These are phyloP conservation scores for Hermaeophaga mercurialis DNA, from an alignment of 2,888 invertebrate species.

Conservation along the genomic window DNA sequence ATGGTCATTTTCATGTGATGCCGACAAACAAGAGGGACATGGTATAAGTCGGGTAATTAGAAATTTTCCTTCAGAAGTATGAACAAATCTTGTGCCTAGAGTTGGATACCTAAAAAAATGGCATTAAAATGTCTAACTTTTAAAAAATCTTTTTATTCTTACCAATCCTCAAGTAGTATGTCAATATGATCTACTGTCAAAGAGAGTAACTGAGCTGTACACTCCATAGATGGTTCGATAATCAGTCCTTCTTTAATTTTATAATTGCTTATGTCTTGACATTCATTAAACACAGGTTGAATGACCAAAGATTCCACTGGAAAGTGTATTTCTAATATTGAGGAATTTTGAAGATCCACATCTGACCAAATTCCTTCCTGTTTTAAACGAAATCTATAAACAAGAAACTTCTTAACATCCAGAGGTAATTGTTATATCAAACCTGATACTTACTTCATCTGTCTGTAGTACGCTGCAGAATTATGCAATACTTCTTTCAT, in stretches of 20 bases:
- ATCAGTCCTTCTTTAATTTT: slow-evolving; percentile 60
- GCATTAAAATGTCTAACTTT: background rate
- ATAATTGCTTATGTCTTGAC: slow-evolving; percentile 41
- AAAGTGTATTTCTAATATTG: slow-evolving; percentile 84
- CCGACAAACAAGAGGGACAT: slow-evolving; percentile 81
- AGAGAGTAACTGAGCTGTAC: slow-evolving; percentile 81
- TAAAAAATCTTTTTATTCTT: too few relatives aligned
- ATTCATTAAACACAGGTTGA: slow-evolving; percentile 57
- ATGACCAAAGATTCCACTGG: slow-evolving; percentile 71
- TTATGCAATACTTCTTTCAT: slow-evolving; percentile 76
- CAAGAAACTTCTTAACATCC: background rate
- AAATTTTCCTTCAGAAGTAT: slow-evolving; percentile 95
- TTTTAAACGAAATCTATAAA: slow-evolving; percentile 65
- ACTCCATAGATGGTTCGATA: slow-evolving; percentile 79
- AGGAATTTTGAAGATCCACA: slow-evolving; percentile 77
- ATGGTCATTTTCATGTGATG: slow-evolving; percentile 31
- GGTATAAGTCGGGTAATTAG: slow-evolving; percentile 92
- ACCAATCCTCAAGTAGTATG: slow-evolving; percentile 96
- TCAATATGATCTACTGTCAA: slow-evolving; percentile 95
- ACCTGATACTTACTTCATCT: slow-evolving; percentile 52
- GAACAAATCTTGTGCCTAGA: slow-evolving; percentile 94
- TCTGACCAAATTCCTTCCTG: slow-evolving; percentile 88
- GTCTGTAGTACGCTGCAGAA: slow-evolving; percentile 60
- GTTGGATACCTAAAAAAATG: slow-evolving; percentile 70
- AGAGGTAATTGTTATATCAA: background rate